Conservation (phyloP, 1,140 invertebrate species). For the Plodia interpunctella region DNA sequence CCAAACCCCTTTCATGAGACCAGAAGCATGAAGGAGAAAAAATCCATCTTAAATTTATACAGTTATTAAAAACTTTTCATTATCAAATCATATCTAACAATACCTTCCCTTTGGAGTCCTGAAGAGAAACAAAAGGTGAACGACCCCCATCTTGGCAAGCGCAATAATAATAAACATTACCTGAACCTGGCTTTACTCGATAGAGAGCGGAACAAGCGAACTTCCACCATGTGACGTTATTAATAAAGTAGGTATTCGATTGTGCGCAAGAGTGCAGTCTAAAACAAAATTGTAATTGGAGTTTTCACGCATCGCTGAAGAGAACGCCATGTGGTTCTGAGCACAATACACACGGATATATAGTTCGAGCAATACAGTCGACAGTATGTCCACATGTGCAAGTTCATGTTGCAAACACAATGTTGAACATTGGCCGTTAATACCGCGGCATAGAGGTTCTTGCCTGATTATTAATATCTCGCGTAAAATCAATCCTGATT, state of each 20-base stretch:
- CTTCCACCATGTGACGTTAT: neutral
- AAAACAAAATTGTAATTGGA: conserved; percentile 2
- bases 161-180: conserved; percentile 1
- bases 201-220: neutral
- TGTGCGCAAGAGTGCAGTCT: neutral
- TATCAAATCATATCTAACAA: neutral
- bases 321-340: neutral
- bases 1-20: too few species aligned
- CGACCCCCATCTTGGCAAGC: neutral
- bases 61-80: neutral
- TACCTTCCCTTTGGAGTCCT: neutral
- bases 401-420: too few species aligned
- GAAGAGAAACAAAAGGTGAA: neutral
- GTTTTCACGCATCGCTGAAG: conserved; percentile 5
- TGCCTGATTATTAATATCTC: too few species aligned
- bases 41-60: too few species aligned
- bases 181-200: neutral
- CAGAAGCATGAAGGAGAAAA: too few species aligned
- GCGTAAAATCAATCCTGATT: too few species aligned
- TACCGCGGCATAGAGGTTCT: too few species aligned
- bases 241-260: neutral
- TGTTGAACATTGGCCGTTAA: too few species aligned
- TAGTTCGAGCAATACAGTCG: too few species aligned
- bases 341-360: neutral
- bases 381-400: too few species aligned